Conservation (phyloP, 2,113 vertebrate genomes). For the Callochromis pleurospilus region DNA sequence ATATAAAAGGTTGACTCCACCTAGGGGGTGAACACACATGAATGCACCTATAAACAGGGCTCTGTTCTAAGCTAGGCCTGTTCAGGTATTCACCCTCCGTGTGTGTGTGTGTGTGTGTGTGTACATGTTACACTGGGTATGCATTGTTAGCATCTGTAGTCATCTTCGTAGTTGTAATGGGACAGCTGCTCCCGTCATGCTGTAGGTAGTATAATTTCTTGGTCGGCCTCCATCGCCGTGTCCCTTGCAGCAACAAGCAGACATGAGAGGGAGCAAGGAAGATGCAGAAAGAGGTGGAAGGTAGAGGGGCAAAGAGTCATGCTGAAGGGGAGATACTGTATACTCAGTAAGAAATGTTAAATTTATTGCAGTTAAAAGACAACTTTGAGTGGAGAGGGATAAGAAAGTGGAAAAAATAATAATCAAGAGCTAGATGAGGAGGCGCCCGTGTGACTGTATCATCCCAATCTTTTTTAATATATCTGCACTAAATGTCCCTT, state of each 20-base stretch:
- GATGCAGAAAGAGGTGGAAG: neutral
- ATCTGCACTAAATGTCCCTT: neutral
- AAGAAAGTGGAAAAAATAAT: neutral
- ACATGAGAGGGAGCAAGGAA: neutral
- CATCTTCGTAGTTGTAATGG: conserved; percentile 16
- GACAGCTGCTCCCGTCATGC: conserved; percentile 4
- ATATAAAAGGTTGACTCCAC: conserved; percentile 30
- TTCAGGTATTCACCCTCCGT: neutral
- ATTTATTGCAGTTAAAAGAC: neutral
- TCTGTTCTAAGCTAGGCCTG: neutral
- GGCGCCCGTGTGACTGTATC: neutral
- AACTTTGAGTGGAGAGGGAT: neutral
- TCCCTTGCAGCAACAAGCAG: neutral
- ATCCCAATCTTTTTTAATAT: neutral
- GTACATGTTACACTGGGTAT: neutral
- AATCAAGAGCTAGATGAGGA: neutral
- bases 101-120: neutral
- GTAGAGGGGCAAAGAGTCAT: neutral
- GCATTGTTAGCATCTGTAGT: conserved; percentile 10
- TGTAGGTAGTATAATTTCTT: conserved; percentile 2
- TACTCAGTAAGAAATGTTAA: neutral
- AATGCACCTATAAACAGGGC: conserved; percentile 4
- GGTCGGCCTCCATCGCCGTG: neutral
- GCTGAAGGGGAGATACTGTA: neutral
- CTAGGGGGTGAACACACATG: conserved; percentile 19